A percentile compares a stretch with the other conserved stretches of the same genome.
These are phyloP conservation scores for Ips nitidus DNA, from an alignment of 1,140 invertebrate genomes.

Conservation along the genomic window DNA sequence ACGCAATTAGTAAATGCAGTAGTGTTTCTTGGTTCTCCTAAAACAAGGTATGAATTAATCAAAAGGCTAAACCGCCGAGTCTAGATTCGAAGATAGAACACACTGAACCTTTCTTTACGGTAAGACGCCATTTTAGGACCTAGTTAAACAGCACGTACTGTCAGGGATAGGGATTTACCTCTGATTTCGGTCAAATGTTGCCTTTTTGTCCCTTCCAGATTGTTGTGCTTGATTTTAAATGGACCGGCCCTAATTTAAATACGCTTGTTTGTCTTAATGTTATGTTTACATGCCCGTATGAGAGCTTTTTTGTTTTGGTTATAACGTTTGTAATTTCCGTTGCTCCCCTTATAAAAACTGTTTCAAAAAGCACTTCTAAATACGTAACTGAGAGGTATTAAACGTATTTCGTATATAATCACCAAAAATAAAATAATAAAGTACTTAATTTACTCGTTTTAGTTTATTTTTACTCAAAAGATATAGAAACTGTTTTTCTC, in stretches of 20 bases:
- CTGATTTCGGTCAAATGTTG: slow-evolving; percentile 26
- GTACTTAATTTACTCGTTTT: too few relatives aligned
- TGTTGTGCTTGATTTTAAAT: slow-evolving; percentile 19
- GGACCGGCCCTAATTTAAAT: slow-evolving; percentile 21
- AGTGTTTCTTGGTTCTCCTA: slow-evolving; percentile 16
- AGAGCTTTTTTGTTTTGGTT: too few relatives aligned
- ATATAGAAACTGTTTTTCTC: too few relatives aligned
- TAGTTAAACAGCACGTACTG: slow-evolving; percentile 27
- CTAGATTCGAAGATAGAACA: slow-evolving; percentile 28
- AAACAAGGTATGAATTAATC: slow-evolving; percentile 26
- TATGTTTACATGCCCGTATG: slow-evolving; percentile 1
- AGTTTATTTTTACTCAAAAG: too few relatives aligned
- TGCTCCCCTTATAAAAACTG: too few relatives aligned
- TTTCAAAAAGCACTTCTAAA: too few relatives aligned
- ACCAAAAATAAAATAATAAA: too few relatives aligned
- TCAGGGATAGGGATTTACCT: slow-evolving; percentile 10
- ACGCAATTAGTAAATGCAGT: slow-evolving; percentile 24
- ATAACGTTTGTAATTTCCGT: too few relatives aligned
- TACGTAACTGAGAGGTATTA: too few relatives aligned
- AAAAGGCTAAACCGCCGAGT: slow-evolving; percentile 17
- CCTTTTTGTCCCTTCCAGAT: slow-evolving; percentile 16
- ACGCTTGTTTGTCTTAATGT: slow-evolving; percentile 13
- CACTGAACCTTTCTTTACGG: slow-evolving; percentile 22
- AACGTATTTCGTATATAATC: too few relatives aligned
- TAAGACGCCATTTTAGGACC: slow-evolving; percentile 15